phyloP scores from a whole-genome alignment of 2,888 invertebrate genomes.

The Digitonthophagus gazella region DNA sequence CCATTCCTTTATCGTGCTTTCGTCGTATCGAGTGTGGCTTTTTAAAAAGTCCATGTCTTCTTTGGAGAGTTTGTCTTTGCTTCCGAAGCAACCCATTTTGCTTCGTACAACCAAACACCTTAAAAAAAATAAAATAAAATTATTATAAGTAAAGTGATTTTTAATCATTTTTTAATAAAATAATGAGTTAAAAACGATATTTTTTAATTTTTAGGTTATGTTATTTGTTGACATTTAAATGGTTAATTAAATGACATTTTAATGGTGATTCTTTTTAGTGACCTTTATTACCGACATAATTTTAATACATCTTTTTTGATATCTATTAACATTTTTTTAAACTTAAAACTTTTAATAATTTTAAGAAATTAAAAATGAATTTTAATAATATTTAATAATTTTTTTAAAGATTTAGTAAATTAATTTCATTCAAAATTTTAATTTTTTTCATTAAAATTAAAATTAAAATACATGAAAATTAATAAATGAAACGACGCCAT shows the following conservation, averaged over 20 bases:
- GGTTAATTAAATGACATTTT: neutral
- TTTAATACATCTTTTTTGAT: too few species aligned
- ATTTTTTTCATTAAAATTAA: too few species aligned
- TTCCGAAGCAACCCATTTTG: conserved; percentile 90
- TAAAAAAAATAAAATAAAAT: conserved; percentile 44
- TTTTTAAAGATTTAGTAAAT: too few species aligned
- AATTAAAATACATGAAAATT: too few species aligned
- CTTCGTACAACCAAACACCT: conserved; percentile 43
- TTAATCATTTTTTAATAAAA: conserved; percentile 20
- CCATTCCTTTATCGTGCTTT: conserved; percentile 99
- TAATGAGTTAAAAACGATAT: neutral
- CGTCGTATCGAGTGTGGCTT: conserved; percentile 96
- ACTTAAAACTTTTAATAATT: too few species aligned
- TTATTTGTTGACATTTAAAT: too few species aligned
- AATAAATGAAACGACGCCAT: too few species aligned
- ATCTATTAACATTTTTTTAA: too few species aligned
- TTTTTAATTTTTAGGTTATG: neutral
- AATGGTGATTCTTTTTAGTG: neutral
- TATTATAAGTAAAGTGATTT: conserved; percentile 20
- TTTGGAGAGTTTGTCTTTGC: conserved; percentile 94
- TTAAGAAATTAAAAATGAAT: neutral
- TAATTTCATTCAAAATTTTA: too few species aligned
- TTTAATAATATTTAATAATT: too few species aligned
- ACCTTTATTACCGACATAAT: too few species aligned
- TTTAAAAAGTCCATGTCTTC: conserved; percentile 99